Evolutionary conservation across 2,888 invertebrate genomes (phyloP).

Genomic region (Prosopocoilus inquinatus): DNA sequence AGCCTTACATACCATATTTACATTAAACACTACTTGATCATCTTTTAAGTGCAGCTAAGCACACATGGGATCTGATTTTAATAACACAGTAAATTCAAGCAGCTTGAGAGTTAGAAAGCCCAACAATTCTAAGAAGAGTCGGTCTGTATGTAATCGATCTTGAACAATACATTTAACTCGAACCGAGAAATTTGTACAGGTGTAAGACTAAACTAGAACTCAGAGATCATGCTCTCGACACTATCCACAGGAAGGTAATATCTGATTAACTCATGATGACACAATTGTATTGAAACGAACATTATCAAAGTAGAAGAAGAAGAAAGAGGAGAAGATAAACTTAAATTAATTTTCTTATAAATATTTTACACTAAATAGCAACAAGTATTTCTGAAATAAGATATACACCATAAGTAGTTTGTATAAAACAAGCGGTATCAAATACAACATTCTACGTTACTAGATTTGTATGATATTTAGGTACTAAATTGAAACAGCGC

Average conservation of each 20-base stretch:
- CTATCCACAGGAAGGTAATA: constrained; percentile 18
- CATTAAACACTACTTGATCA: constrained; percentile 40
- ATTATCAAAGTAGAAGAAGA: constrained; percentile 5
- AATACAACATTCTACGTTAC: constrained; percentile 8
- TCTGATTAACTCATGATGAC: constrained; percentile 4
- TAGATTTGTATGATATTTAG: constrained; percentile 4
- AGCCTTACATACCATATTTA: constrained; percentile 52
- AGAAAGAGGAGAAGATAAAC: constrained; percentile 13
- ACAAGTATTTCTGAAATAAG: constrained; percentile 21
- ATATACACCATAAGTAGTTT: constrained; percentile 16
- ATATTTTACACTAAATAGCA: constrained; percentile 25
- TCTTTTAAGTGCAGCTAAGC: constrained; percentile 41
- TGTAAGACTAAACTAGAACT: constrained; percentile 5
- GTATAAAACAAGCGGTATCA: constrained; percentile 13
- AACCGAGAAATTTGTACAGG: too few species aligned
- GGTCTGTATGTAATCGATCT: neutral
- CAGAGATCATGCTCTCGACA: constrained; percentile 21
- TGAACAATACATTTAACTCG: too few species aligned
- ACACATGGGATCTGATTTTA: constrained; percentile 34
- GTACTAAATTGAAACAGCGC: constrained; percentile 23
- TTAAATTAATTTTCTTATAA: constrained; percentile 19
- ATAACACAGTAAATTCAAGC: constrained; percentile 26
- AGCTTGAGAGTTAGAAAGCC: constrained; percentile 6
- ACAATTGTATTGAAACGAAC: neutral
- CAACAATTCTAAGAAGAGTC: constrained; percentile 13